phyloP scores from a whole-genome alignment of 2,113 vertebrate genomes.

The Lasiurus cinereus region DNA sequence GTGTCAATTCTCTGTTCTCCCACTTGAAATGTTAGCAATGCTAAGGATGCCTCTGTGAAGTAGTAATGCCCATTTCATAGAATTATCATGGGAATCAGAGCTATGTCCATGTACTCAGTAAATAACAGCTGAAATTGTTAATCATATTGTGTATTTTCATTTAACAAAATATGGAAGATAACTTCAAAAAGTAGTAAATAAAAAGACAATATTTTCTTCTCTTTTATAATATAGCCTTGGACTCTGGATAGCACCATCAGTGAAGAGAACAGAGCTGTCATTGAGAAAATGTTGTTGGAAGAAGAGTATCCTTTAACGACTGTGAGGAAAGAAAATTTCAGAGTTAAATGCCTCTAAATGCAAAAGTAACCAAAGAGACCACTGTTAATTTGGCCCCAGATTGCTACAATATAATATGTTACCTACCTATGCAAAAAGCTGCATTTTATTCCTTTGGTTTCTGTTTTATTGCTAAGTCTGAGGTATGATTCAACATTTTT shows the following conservation, averaged over 20 bases:
- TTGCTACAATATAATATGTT: background rate
- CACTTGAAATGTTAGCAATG: background rate
- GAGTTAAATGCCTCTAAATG: background rate
- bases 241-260: slow-evolving; percentile 96
- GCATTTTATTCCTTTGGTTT: slow-evolving; percentile 30
- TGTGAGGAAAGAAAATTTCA: slow-evolving; percentile 29
- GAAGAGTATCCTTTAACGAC: slow-evolving; percentile 96
- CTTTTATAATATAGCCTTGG: slow-evolving; percentile 92
- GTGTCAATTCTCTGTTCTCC: background rate
- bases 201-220: background rate
- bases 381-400: background rate
- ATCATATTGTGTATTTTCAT: slow-evolving; percentile 46
- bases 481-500: background rate
- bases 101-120: background rate
- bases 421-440: background rate
- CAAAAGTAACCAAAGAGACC: background rate
- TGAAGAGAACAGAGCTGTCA: slow-evolving; percentile 95
- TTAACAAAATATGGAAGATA: background rate
- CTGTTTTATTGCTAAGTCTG: slow-evolving; percentile 18
- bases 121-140: slow-evolving; percentile 2
- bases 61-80: background rate
- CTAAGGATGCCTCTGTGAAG: background rate
- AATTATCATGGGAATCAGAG: background rate
- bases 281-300: slow-evolving; percentile 97
- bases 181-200: slow-evolving; percentile 39